Evolutionary conservation across 2,888 invertebrate species (phyloP), one percentile per base, ranked within the genome.

Genomic region (Helobdella robusta): DNA sequence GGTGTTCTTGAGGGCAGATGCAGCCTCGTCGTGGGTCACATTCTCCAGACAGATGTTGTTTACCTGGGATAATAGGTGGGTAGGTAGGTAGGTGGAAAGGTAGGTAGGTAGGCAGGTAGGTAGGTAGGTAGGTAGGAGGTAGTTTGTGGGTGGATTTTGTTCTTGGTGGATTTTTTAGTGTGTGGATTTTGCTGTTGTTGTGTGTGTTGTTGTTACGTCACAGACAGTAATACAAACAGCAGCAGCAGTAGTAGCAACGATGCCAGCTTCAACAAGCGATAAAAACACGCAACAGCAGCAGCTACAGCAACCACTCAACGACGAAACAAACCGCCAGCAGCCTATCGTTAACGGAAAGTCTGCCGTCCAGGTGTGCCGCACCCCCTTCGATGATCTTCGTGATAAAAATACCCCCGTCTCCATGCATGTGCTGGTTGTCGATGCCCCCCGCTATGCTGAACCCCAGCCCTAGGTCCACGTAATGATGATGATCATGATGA

Each of bases 381-480:
- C 97, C 95, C 34, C 93, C 94, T 68, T 94, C 93, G 87, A 97
- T 95, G 72, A 98, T 90, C 83, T 98, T 97, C 60, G 98, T 98
- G 75, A 98, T 93, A 82, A 94, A 98, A 78, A 98, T 98, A 73
- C 97, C 95, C 83, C 95, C 93, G 82, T 98, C 97, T 69, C 95
- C 95, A 66, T 94, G 94, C 82, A 95, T 92, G 83, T 98, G 97
- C 81, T 98, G 95, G 84, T 98, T 98, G 72, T 94, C 95, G 71
- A 93, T 87, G 67, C 97, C 79, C 61, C 98, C 97, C 67, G 97
- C 97, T 83, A 98, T 98, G 81, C 94, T 94, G 84, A 98, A 98
- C 66, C 98, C 98, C 66, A 98, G 85, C 48, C 97, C 95, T 78
- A 15, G 44, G n/a, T 15, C 44, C 11, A 40, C n/a, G 25, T 36